Evolutionary conservation across 2,888 invertebrate species (phyloP).

Genomic region (Dryobotodes eremita): DNA sequence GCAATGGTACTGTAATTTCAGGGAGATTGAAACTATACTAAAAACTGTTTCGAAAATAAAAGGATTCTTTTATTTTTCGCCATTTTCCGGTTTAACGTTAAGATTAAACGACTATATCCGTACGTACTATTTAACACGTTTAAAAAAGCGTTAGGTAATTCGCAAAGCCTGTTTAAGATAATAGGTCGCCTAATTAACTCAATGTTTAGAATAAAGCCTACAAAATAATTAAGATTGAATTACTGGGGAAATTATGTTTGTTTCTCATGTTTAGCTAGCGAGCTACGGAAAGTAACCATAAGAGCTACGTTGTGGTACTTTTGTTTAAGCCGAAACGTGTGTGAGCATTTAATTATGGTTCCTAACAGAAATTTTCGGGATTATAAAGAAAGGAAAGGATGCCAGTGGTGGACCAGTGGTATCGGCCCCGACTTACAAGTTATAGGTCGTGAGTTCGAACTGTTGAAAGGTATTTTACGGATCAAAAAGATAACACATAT

Average conservation of each 20-base stretch:
- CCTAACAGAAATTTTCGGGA: not conserved
- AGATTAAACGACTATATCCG: constrained; percentile 7
- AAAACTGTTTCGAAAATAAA: constrained; percentile 22
- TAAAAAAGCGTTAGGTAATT: constrained; percentile 22
- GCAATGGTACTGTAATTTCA: constrained; percentile 29
- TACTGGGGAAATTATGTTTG: constrained; percentile 3
- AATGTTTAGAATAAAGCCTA: not conserved
- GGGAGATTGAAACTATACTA: constrained; percentile 20
- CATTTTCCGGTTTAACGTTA: constrained; percentile 2
- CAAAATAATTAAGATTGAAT: constrained; percentile 17
- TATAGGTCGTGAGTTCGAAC: no score
- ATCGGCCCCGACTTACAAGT: no score
- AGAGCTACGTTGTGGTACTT: constrained; percentile 1
- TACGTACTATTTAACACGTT: not conserved
- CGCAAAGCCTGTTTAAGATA: constrained; percentile 2
- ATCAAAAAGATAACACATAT: no score
- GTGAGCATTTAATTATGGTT: constrained; percentile 26
- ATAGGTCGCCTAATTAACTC: constrained; percentile 17
- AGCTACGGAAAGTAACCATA: constrained; percentile 18
- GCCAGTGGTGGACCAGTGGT: no score
- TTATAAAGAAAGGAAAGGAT: not conserved
- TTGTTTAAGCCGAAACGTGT: constrained; percentile 23
- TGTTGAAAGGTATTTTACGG: no score
- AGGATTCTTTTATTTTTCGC: not conserved
- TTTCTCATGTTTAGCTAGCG: constrained; percentile 3